Base-by-base conservation (phyloP, 2,113 vertebrate species). In the Xyliphius kryptos region DNA sequence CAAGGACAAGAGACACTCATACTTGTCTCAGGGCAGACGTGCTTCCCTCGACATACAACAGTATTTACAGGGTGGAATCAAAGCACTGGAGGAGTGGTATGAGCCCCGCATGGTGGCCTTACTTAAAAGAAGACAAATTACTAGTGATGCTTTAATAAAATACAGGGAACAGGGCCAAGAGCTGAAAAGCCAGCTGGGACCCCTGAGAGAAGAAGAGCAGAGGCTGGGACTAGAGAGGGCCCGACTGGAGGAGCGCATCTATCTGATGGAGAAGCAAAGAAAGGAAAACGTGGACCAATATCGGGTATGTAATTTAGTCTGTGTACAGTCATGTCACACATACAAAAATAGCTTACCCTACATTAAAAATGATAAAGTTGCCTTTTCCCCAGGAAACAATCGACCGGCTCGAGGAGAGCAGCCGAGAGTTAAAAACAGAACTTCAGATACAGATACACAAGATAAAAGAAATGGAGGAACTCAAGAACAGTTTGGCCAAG, bases 381-480 rank as follows among this genome's bases (percentile, higher is more conserved):
- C 50, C 46, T 37, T 50, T 56, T 15, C 14, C 50, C 3, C 74
- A 97, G 94, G 91, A 91, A 20, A 90, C 82, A 13, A 78, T 94
- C n/a, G 85, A 86, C 63, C 81, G 78, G 46, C 88, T 97, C 72
- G 95, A 98, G 76, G 90, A 92, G 67, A 86, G 77, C 51, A 83
- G 90, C 68, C 82, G 90, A 68, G 85, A 89, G 59, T 75, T 97
- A 68, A 93, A 86, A 79, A 93, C 82, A 0, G 88, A 91, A 15
- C 79, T 96, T 0, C 86, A 85, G 58, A 81, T 93, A 56, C 95
- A 97, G 77, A 88, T 89, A 57, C 89, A 80, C 77, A 92, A 91
- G 82, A 94, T 85, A 44, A 88, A 87, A 68, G 89, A 93, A 52
- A 82, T 92, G 66, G 89, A 93, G 63, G 87, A 87, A 49, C 63